Base-by-base conservation (phyloP, 2,888 invertebrate species). In the Eubasilissa splendida region DNA sequence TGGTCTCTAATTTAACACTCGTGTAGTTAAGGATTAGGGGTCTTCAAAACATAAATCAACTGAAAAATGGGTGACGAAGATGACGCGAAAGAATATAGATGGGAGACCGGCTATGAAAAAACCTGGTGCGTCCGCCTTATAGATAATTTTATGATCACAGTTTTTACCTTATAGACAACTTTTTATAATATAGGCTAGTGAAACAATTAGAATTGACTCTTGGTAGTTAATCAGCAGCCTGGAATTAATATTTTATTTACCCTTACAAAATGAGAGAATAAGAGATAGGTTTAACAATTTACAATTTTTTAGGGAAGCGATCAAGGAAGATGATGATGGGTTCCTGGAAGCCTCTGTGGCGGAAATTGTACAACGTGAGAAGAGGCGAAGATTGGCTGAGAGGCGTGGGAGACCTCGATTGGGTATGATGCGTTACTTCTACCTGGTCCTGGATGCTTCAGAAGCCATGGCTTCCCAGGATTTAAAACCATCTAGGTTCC, bases 391-490 rank as follows among this genome's bases (percentile, higher is more conserved):
- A 0, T 93, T 94, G 82, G 91, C 93, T 56, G 92, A 94, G 65
- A 93, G 94, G 83, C 91, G 92, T 82, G 93, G 94, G 9, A 95
- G 96, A 83, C 94, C 97, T 65, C 93, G 97, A 80, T 92, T 99
- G 54, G 99, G 99, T 58, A 99, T 99, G 98, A 99, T 99, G 99
- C 92, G 99, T 71, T 99, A 99, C 88, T 88, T 99, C 78, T 96
- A 95, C 86, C 88, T 99, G 3, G 93, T 99, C 33, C 88, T 99
- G 3, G 99, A 99, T 88, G 95, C 96, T 87, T 99, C 99, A 0
- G 96, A 96, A 86, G 93, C 97, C 1, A 99, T 99, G 99, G 93
- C 93, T 59, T 96, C 96, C 85, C 98, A 97, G 86, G 99, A 99
- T 89, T 90, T 99, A 71, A 99, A 97, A 88, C 99, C 99, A 0